Percentiles rank a stretch among this genome's conserved stretches.
Conservation (phyloP, 2,113 vertebrate genomes). For the Anhinga rufa region DNA sequence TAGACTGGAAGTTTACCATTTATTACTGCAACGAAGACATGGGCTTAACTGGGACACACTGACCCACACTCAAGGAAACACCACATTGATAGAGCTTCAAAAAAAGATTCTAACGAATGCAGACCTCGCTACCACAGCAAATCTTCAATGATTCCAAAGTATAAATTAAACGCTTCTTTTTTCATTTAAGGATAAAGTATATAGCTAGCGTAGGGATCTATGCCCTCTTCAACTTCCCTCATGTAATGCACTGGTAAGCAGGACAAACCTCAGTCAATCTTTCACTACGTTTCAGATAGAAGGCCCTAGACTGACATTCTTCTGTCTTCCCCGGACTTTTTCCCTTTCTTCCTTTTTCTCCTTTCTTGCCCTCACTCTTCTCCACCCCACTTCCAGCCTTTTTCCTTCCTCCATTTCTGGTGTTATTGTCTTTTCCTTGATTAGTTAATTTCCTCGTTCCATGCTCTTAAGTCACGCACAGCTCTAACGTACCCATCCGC, state of each 20-base stretch:
- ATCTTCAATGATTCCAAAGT: fast-evolving
- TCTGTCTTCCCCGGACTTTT: background rate
- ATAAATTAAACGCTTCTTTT: background rate
- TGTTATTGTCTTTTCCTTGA: background rate
- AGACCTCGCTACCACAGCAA: background rate
- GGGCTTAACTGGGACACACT: background rate
- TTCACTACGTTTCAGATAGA: background rate
- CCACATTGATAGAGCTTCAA: background rate
- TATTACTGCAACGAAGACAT: background rate
- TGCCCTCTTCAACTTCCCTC: background rate
- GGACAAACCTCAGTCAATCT: background rate
- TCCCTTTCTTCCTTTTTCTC: background rate
- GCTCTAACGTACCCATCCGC: too few species aligned
- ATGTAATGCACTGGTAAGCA: background rate
- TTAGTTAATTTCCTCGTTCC: background rate
- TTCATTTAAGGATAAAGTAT: background rate
- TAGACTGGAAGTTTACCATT: background rate
- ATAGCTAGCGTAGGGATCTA: background rate
- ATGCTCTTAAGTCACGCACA: fast-evolving
- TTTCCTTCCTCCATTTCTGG: background rate
- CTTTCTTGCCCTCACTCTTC: background rate
- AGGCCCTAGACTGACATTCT: background rate
- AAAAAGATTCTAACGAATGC: background rate
- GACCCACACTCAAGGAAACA: background rate
- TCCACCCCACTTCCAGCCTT: background rate